Base-by-base conservation (phyloP, 2,888 invertebrate genomes). In the Pachymerium ferrugineum region DNA sequence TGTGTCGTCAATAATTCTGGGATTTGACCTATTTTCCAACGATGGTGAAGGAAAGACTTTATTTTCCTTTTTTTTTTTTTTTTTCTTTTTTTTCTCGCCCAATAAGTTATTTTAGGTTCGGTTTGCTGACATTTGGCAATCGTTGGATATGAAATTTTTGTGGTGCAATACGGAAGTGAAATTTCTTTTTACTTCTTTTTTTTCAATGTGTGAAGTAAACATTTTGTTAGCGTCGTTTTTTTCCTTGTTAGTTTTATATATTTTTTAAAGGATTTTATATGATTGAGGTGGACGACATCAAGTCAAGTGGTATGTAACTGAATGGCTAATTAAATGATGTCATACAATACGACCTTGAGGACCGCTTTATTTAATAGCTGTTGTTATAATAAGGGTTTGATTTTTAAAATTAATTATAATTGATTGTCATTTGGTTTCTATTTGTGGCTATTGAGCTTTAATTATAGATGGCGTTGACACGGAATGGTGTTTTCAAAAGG, bases 1-100 rank as follows among this genome's bases (percentile, higher is more conserved):
- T n/a, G 62, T 62, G 25, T 28, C 62, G 62, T 62, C 62, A 62
- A 62, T 62, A 62, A 28, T 62, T 62, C 62, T 62, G 62, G 62
- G 62, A 38, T 62, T 62, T 62, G 62, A 62, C 62, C 62, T 62
- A 62, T 1, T 62, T 62, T 62, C 28, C 1, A 12, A n/a, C n/a
- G 14, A 10, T 10, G 25, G 1, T 3, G n/a, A 62, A 62, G 47
- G 22, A 47, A 38, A 38, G 14, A 8, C 14, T 38, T 38, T 38
- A 16, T 38, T 38, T 38, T 38, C 3, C 16, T 38, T 38, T 38
- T 38, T 38, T 38, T 38, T 2, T 38, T 38, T 54, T 22, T 54
- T 16, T 6, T 47, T 47, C 19, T 47, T 47, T 54, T 19, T 47
- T 25, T 54, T 25, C 5, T 54, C 25, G n/a, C n/a, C 25, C 6